These are phyloP conservation scores for Halisarca cf. caerulea DNA, from an alignment of 37 sponge, comb jelly and placozoan genomes.

Conservation along the genomic window DNA sequence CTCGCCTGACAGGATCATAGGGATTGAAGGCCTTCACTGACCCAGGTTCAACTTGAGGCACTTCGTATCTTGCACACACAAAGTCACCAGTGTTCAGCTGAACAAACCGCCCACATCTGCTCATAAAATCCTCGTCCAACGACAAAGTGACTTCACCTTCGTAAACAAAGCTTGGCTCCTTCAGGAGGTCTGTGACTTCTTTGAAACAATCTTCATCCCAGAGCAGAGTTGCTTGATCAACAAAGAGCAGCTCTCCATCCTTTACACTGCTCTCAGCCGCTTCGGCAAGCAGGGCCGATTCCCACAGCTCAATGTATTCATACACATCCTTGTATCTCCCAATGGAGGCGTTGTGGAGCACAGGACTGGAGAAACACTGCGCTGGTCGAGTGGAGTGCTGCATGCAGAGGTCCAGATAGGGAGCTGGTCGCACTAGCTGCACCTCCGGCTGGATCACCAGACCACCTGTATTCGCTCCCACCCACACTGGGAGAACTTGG, in stretches of 20 bases:
- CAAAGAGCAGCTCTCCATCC: constrained; percentile 11
- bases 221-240: constrained; percentile 21
- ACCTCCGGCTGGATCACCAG: constrained; percentile 25
- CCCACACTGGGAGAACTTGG: constrained; percentile 14
- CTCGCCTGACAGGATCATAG: no score
- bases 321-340: constrained; percentile 23
- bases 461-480: neutral
- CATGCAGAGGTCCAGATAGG: constrained; percentile 39
- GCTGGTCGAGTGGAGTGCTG: constrained; percentile 45
- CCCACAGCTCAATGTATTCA: constrained; percentile 52
- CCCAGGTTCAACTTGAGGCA: neutral
- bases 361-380: constrained; percentile 43
- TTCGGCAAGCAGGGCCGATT: constrained; percentile 50
- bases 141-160: neutral
- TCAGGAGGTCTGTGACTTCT: constrained; percentile 1
- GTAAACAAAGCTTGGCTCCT: neutral
- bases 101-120: constrained; percentile 4
- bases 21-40: no score
- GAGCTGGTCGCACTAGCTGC: constrained; percentile 44
- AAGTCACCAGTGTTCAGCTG: neutral
- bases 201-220: constrained; percentile 5
- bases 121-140: neutral
- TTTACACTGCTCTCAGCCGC: constrained; percentile 40
- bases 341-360: constrained; percentile 30
- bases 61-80: constrained; percentile 22